phyloP scores from a whole-genome alignment of 2,888 invertebrate species.

The Sialis lutaria region DNA sequence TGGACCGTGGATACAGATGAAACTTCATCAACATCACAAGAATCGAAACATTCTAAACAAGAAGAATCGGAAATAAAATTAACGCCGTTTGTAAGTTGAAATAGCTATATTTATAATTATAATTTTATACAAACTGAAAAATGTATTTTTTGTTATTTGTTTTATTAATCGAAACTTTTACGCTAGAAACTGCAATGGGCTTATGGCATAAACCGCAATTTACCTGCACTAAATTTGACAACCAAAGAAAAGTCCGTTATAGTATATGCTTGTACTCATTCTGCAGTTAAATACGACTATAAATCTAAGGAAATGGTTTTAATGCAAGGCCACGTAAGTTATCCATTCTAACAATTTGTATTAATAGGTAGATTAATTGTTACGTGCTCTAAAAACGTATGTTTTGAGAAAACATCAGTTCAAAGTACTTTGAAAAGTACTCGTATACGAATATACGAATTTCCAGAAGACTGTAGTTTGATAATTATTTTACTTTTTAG shows the following conservation, averaged over 20 bases:
- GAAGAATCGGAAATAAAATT: too few relatives aligned
- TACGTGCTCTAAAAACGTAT: too few relatives aligned
- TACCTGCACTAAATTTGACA: conserved; percentile 41
- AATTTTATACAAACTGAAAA: too few relatives aligned
- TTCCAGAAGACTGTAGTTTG: neutral
- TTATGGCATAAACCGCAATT: conserved; percentile 40
- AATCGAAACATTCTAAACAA: too few relatives aligned
- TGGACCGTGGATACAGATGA: too few relatives aligned
- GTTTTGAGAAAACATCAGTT: too few relatives aligned
- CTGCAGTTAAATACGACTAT: conserved; percentile 45
- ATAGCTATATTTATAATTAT: too few relatives aligned
- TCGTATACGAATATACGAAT: too few relatives aligned
- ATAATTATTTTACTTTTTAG: conserved; percentile 20
- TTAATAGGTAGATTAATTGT: neutral
- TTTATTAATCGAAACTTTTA: neutral
- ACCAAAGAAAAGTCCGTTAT: conserved; percentile 28
- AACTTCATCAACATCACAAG: too few relatives aligned
- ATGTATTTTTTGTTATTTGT: too few relatives aligned
- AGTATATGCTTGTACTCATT: conserved; percentile 46
- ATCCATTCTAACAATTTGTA: conserved; percentile 2
- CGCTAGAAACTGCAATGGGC: conserved; percentile 41
- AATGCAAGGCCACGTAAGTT: conserved; percentile 50
- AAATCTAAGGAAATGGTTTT: conserved; percentile 36
- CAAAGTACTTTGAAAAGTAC: too few relatives aligned
- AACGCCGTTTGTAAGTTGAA: too few relatives aligned